Conservation (phyloP, 2,888 invertebrate genomes). For the Pollenia amentaria region DNA sequence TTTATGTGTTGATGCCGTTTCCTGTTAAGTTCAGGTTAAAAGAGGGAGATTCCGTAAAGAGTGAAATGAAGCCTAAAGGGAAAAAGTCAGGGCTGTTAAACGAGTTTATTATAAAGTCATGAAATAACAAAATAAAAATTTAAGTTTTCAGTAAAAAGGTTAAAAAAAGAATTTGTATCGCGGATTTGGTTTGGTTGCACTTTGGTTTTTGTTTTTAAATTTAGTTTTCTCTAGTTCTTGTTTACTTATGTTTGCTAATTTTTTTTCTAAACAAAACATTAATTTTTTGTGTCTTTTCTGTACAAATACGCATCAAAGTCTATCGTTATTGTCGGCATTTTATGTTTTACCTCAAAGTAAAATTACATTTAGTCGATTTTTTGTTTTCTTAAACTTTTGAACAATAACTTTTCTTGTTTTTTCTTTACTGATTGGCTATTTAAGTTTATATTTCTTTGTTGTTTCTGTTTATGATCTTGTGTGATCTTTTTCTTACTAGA, state of each 20-base stretch:
- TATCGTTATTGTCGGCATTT: conserved; percentile 35
- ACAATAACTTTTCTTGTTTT: conserved; percentile 32
- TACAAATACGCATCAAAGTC: not conserved
- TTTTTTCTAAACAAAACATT: no score
- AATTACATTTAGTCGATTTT: conserved; percentile 4
- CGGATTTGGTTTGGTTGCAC: no score
- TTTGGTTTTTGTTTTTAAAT: no score
- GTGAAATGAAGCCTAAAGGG: not conserved
- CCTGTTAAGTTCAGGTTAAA: not conserved
- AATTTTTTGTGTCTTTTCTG: no score
- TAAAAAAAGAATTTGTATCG: no score
- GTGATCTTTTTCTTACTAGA: conserved; percentile 61
- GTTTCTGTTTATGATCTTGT: conserved; percentile 63
- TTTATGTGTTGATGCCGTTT: not conserved
- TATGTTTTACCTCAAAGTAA: conserved; percentile 32
- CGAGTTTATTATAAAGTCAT: not conserved
- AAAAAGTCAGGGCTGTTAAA: not conserved
- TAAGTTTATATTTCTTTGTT: conserved; percentile 29
- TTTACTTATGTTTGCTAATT: no score
- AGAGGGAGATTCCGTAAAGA: not conserved
- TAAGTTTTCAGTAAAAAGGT: not conserved
- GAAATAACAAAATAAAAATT: not conserved
- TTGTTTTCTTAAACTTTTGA: conserved; percentile 6
- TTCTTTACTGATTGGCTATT: conserved; percentile 58
- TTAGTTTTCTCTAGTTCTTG: no score